phyloP scores from a whole-genome alignment of 35 echinoderm and acorn worm genomes.

The Strongylocentrotus purpuratus region DNA sequence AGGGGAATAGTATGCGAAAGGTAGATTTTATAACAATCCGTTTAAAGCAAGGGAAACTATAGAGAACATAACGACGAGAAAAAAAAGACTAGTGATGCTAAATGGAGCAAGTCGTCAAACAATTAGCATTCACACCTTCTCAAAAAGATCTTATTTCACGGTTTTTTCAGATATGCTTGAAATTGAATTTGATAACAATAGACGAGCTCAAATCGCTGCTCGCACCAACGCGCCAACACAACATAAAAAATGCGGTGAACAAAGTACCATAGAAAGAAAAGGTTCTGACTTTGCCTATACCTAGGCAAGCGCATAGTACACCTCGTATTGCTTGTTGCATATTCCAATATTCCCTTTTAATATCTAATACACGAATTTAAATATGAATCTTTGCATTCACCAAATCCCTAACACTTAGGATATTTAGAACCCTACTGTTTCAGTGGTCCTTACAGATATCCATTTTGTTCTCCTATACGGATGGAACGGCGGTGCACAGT shows the following conservation, averaged over 20 bases:
- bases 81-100: neutral
- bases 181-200: slow-evolving; percentile 20
- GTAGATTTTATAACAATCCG: neutral
- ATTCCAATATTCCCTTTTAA: neutral
- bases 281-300: neutral
- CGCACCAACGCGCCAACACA: neutral
- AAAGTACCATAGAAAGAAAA: neutral
- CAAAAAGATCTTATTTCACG: neutral
- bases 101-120: neutral
- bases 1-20: neutral
- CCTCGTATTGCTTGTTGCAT: neutral
- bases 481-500: too few relatives aligned
- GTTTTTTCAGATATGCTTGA: neutral
- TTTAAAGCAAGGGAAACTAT: neutral
- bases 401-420: too few relatives aligned
- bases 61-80: neutral
- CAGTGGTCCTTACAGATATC: too few relatives aligned
- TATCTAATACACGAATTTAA: too few relatives aligned
- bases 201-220: neutral
- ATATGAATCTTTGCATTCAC: too few relatives aligned
- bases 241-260: neutral
- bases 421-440: too few relatives aligned
- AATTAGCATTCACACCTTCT: neutral
- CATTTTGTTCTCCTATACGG: too few relatives aligned
- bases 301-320: neutral